Evolutionary conservation across 2,113 vertebrate species (phyloP).

Genomic region (Emydocephalus ijimae): DNA sequence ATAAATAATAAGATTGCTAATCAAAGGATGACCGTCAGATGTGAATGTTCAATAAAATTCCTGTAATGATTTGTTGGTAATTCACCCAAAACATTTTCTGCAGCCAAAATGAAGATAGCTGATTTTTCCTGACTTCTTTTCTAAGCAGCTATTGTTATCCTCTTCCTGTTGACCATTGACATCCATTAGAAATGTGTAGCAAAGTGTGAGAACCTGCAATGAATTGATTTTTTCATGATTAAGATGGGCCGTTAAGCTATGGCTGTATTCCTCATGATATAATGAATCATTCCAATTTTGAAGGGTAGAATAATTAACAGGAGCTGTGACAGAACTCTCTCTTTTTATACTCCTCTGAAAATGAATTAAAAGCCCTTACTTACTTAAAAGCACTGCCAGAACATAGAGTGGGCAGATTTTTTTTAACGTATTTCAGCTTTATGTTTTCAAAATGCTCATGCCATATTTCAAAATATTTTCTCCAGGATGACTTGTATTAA

Average conservation of each 20-base stretch:
- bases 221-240: slow-evolving; percentile 73
- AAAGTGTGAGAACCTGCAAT: slow-evolving; percentile 52
- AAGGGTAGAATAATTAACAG: slow-evolving; percentile 66
- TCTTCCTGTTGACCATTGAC: slow-evolving; percentile 51
- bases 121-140: rapidly evolving
- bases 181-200: slow-evolving; percentile 49
- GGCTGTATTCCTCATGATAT: slow-evolving; percentile 69
- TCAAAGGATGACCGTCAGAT: not conserved
- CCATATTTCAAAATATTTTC: not conserved
- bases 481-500: not conserved
- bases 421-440: not conserved
- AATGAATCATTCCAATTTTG: slow-evolving; percentile 69
- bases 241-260: slow-evolving; percentile 69
- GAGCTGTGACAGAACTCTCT: slow-evolving; percentile 42
- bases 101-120: not conserved
- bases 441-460: not conserved
- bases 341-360: slow-evolving; percentile 23
- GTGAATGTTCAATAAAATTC: not conserved
- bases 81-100: not conserved
- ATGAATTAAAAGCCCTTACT: not conserved
- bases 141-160: slow-evolving; percentile 34
- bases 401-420: not conserved
- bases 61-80: not conserved
- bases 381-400: not conserved
- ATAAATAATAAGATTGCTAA: not conserved